Base-by-base conservation (phyloP, 2,797 vertebrate genomes). In the Sylvia borin region DNA sequence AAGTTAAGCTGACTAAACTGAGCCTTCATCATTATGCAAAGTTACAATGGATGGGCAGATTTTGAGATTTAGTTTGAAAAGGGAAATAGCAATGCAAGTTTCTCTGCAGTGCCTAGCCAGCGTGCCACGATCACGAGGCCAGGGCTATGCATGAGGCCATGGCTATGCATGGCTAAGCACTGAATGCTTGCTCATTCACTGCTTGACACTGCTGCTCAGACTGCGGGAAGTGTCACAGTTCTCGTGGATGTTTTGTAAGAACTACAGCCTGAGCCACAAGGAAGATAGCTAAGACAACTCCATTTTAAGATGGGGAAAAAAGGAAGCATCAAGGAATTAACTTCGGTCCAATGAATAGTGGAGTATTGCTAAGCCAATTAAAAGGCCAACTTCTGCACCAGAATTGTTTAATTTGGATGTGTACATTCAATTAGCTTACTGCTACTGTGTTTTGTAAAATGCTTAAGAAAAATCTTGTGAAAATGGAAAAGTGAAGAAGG, bases 191-290 rank as follows among this genome's bases (percentile, higher is more conserved):
- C 68, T 94, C 86, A 53, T 70, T 92, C 19, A 0, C 42, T 42
- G 55, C 76, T 85, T 94, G 87, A 70, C 92, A 57, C 68, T 62
- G 51, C 62, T 75, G 34, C 76, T 94, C 65, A 66, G 75, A 25
- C 89, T 96, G 92, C 95, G 93, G 79, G 78, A 84, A 55, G 42
- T 85, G 66, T 96, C 92, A 91, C 87, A 70, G 0, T 70, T 70
- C 36, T 71, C 81, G 21, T 80, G 81, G 81, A 65, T 81, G 34
- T 40, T 92, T 85, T 75, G 11, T 60, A 38, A 72, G 83, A 88
- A 55, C 13, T 62, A 91, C 81, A 93, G 72, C 29, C 50, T 85
- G 83, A 90, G 75, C 70, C 62, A 88, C 72, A 88, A 93, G 54
- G 81, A 91, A 85, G 43, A 58, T 91, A 87, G 51, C 68, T 62